These are phyloP conservation scores for Synanthedon vespiformis DNA, from an alignment of 2,888 invertebrate genomes.

Conservation along the genomic window DNA sequence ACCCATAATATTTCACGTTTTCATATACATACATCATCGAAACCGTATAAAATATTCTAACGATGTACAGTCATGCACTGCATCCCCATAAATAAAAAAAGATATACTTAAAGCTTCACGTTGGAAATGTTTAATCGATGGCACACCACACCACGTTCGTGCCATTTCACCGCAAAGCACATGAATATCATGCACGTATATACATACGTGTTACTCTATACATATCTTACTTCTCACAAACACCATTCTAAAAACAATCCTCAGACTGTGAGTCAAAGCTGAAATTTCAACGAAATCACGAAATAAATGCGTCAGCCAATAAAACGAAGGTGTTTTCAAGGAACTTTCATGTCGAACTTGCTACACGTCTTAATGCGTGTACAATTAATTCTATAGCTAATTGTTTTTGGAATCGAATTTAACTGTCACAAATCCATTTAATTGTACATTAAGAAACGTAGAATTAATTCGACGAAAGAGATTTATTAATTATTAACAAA, in stretches of 20 bases:
- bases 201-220: not conserved
- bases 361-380: not conserved
- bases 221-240: not conserved
- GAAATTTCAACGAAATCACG: not conserved
- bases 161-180: conserved; percentile 26
- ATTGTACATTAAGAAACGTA: too few species aligned
- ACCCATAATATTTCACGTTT: too few species aligned
- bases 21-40: too few species aligned
- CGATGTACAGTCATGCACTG: not conserved
- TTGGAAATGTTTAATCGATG: conserved; percentile 46
- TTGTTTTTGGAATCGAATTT: too few species aligned
- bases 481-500: too few species aligned
- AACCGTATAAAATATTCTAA: not conserved
- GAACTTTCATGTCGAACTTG: not conserved
- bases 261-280: not conserved
- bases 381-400: too few species aligned
- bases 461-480: too few species aligned
- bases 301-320: too few species aligned
- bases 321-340: not conserved
- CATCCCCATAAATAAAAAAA: not conserved
- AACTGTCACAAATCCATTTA: too few species aligned
- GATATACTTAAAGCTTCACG: not conserved
- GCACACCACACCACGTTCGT: conserved; percentile 22
- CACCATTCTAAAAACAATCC: not conserved
- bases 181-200: not conserved